These are phyloP conservation scores for Drosophila neocordata DNA, from an alignment of 1,140 invertebrate species.

Conservation along the genomic window DNA sequence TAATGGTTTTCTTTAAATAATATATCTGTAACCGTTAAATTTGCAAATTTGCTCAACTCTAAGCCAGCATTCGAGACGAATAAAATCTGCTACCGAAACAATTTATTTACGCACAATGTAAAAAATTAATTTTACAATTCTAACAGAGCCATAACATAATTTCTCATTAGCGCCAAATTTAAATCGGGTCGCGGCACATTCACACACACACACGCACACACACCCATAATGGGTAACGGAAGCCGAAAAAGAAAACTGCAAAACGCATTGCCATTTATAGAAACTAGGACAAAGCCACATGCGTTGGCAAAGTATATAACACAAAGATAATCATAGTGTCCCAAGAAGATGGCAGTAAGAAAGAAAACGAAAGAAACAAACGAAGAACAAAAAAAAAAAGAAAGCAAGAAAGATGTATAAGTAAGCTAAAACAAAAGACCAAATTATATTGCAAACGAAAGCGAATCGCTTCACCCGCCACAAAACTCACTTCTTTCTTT, in stretches of 20 bases:
- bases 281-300: constrained; percentile 47
- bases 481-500: constrained; percentile 21
- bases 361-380: constrained; percentile 48
- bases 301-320: constrained; percentile 61
- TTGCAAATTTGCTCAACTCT: background rate
- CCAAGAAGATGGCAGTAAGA: constrained; percentile 20
- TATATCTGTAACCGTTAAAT: background rate
- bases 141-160: constrained; percentile 76
- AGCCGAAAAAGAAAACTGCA: constrained; percentile 15
- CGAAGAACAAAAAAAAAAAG: constrained; percentile 20
- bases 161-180: constrained; percentile 68
- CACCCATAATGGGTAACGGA: constrained; percentile 18
- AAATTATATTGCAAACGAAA: constrained; percentile 70
- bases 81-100: background rate
- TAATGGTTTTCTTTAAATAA: background rate
- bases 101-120: constrained; percentile 7
- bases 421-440: constrained; percentile 45
- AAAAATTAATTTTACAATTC: constrained; percentile 25
- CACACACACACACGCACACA: background rate
- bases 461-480: constrained; percentile 48
- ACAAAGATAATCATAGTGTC: constrained; percentile 55
- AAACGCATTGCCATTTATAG: constrained; percentile 23
- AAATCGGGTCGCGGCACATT: constrained; percentile 40
- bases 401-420: constrained; percentile 19
- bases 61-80: background rate